Conservation (phyloP, 2,797 vertebrate species). For the Falco concolor region DNA sequence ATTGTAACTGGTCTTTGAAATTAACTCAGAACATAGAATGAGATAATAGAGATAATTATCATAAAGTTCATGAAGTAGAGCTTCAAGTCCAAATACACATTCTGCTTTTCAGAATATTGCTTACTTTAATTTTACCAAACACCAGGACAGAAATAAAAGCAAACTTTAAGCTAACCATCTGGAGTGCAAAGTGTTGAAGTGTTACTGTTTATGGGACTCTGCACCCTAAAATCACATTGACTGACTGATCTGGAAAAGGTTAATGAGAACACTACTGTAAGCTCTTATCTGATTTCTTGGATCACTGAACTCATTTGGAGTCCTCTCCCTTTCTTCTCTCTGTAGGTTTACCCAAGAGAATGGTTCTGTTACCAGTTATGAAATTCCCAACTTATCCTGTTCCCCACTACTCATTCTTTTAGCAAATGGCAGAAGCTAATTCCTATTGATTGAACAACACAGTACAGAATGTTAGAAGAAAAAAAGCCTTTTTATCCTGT, state of each 20-base stretch:
- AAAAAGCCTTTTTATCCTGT: slow-evolving; percentile 78
- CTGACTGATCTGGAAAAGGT: slow-evolving; percentile 75
- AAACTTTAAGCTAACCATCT: background rate
- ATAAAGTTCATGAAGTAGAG: background rate
- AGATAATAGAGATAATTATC: background rate
- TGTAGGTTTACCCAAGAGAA: slow-evolving; percentile 99
- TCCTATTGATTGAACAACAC: slow-evolving; percentile 75
- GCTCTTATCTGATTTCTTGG: slow-evolving; percentile 72
- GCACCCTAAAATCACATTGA: slow-evolving; percentile 39
- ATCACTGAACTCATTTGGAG: slow-evolving; percentile 87
- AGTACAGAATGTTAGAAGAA: slow-evolving; percentile 83
- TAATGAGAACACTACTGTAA: slow-evolving; percentile 70
- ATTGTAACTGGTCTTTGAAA: slow-evolving; percentile 1
- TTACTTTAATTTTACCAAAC: slow-evolving; percentile 1
- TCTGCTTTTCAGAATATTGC: background rate
- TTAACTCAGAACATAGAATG: background rate
- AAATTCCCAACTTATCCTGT: slow-evolving; percentile 97
- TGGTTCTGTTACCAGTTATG: slow-evolving; percentile 99
- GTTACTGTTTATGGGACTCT: slow-evolving; percentile 15
- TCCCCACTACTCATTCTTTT: slow-evolving; percentile 99
- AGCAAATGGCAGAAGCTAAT: slow-evolving; percentile 84
- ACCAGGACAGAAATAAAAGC: background rate
- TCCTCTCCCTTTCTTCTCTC: slow-evolving; percentile 94
- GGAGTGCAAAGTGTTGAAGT: background rate
- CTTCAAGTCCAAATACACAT: background rate